These are phyloP conservation scores for Brachionus asplanchnoidis DNA, from an alignment of 1,140 invertebrate genomes.

Conservation along the genomic window DNA sequence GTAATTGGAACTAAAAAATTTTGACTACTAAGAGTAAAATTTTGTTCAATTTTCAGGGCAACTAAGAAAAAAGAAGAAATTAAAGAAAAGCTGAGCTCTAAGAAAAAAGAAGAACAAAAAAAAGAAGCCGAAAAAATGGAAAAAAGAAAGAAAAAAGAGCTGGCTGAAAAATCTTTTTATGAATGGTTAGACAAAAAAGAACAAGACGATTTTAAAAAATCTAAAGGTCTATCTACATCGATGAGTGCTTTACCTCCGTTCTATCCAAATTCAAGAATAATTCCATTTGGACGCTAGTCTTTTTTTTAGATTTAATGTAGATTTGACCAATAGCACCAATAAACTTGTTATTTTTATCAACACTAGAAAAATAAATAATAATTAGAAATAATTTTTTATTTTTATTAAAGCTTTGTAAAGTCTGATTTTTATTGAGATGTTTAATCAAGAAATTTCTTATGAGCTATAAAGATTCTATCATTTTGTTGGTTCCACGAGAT, in stretches of 20 bases:
- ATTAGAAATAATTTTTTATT: too few relatives aligned
- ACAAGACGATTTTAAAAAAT: background rate
- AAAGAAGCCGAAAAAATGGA: slow-evolving; percentile 9
- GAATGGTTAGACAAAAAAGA: slow-evolving; percentile 41
- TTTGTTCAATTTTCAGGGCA: background rate
- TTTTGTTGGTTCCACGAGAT: too few relatives aligned
- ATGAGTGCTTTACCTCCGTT: slow-evolving; percentile 20
- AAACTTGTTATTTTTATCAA: background rate
- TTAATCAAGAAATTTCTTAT: too few relatives aligned
- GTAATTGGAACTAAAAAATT: background rate
- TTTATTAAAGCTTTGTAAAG: background rate
- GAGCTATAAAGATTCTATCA: too few relatives aligned
- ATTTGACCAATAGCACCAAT: background rate
- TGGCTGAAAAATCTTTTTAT: background rate
- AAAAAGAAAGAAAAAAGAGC: slow-evolving; percentile 27
- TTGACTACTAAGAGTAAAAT: background rate
- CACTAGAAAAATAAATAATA: background rate
- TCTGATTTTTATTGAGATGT: background rate
- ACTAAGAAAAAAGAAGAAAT: slow-evolving; percentile 30
- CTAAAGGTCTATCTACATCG: background rate
- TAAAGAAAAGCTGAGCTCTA: background rate
- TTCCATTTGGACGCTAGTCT: slow-evolving; percentile 2
- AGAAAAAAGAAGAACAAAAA: slow-evolving; percentile 13
- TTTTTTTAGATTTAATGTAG: background rate
- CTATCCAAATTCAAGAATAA: slow-evolving; percentile 35